Conservation (phyloP, 2,888 invertebrate genomes). For the Mellilla xanthometata region DNA sequence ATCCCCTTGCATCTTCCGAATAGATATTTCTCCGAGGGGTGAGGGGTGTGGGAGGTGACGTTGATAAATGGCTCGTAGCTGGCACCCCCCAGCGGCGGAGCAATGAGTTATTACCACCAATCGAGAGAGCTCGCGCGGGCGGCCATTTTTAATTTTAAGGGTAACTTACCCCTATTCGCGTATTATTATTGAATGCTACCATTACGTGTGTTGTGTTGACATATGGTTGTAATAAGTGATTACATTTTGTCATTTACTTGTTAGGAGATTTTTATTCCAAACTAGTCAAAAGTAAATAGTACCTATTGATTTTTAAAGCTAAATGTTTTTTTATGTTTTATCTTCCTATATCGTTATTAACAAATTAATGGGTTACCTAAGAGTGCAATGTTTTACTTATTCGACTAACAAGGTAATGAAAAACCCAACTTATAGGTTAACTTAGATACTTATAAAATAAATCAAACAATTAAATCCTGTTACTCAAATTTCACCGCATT, state of each 20-base stretch:
- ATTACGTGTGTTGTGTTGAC: slow-evolving; percentile 25
- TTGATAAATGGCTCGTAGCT: slow-evolving; percentile 73
- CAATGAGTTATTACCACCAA: slow-evolving; percentile 77
- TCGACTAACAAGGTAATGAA: too few species aligned
- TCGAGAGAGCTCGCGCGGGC: slow-evolving; percentile 72
- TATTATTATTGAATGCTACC: slow-evolving; percentile 51
- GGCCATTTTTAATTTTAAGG: slow-evolving; percentile 82
- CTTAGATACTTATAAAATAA: too few species aligned
- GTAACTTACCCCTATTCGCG: slow-evolving; percentile 64
- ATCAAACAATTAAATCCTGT: too few species aligned
- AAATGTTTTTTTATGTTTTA: too few species aligned
- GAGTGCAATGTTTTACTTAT: too few species aligned
- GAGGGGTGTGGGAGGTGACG: slow-evolving; percentile 52
- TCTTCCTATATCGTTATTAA: too few species aligned
- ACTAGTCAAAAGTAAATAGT: too few species aligned
- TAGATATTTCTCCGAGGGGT: slow-evolving; percentile 55
- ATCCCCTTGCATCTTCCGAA: slow-evolving; percentile 65
- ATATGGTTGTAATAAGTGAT: slow-evolving; percentile 20
- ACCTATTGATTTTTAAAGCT: too few species aligned
- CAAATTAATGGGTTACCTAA: too few species aligned
- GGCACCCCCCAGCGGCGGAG: slow-evolving; percentile 67
- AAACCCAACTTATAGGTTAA: too few species aligned
- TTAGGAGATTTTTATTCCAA: too few species aligned
- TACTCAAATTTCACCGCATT: neutral
- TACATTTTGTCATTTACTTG: neutral